phyloP scores from a whole-genome alignment of 2,888 invertebrate genomes.

The Heliconius ismenius region DNA sequence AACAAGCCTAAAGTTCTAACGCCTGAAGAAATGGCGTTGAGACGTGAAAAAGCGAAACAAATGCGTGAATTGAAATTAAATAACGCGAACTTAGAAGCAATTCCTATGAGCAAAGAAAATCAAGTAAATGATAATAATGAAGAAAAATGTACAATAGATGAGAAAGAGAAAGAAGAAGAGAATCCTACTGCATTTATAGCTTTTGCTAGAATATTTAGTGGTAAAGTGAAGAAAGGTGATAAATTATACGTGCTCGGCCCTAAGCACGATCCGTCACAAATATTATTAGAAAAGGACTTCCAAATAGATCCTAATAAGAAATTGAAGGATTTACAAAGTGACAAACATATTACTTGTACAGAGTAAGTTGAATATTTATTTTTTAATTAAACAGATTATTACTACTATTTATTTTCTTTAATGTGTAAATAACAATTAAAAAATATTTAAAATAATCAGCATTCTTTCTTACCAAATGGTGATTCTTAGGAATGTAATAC shows the following conservation, averaged over 20 bases:
- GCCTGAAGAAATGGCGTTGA: constrained; percentile 85
- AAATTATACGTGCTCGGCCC: constrained; percentile 92
- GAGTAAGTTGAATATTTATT: constrained; percentile 70
- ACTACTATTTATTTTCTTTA: background rate
- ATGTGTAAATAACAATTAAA: too few relatives aligned
- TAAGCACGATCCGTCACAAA: constrained; percentile 90
- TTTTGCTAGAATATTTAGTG: constrained; percentile 96
- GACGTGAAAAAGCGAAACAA: constrained; percentile 85
- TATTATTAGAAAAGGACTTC: constrained; percentile 70
- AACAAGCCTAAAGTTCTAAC: constrained; percentile 90
- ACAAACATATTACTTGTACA: constrained; percentile 85
- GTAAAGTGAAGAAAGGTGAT: constrained; percentile 88
- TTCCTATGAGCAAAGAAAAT: constrained; percentile 46
- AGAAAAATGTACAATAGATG: constrained; percentile 70
- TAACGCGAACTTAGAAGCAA: constrained; percentile 49
- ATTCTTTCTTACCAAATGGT: too few relatives aligned
- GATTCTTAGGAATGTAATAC: too few relatives aligned
- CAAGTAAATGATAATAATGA: constrained; percentile 49
- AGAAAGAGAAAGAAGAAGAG: constrained; percentile 59
- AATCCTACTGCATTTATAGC: constrained; percentile 90
- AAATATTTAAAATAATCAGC: too few relatives aligned
- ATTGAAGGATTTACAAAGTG: constrained; percentile 82
- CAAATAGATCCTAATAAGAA: constrained; percentile 74
- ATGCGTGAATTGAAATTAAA: constrained; percentile 81
- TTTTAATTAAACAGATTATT: background rate